These are phyloP conservation scores for Dendrolimus kikuchii DNA, from an alignment of 1,140 invertebrate species.

Conservation along the genomic window DNA sequence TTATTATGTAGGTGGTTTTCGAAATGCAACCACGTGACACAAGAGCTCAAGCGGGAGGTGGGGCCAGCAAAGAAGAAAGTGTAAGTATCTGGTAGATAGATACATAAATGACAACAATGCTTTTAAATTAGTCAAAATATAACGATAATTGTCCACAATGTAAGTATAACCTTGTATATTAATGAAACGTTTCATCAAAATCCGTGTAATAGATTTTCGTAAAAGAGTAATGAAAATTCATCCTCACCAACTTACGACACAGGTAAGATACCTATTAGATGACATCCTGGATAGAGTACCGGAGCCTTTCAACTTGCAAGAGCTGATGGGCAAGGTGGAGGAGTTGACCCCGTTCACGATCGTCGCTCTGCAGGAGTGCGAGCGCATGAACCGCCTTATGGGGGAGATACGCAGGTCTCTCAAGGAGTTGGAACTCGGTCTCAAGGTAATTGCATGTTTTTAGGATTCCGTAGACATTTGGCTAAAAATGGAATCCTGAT, in stretches of 20 bases:
- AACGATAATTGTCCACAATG: no score
- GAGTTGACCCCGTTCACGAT: constrained; percentile 93
- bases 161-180: no score
- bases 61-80: constrained; percentile 86
- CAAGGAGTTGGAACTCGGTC: constrained; percentile 87
- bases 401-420: constrained; percentile 86
- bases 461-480: no score
- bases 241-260: constrained; percentile 16
- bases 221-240: no score
- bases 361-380: constrained; percentile 96
- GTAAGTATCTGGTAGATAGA: constrained; percentile 50
- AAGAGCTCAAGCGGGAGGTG: constrained; percentile 76
- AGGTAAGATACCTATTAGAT: constrained; percentile 87
- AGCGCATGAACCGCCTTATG: constrained; percentile 93
- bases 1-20: constrained; percentile 78
- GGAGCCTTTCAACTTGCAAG: constrained; percentile 89
- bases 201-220: no score
- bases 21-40: constrained; percentile 92
- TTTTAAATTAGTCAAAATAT: no score
- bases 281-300: constrained; percentile 93
- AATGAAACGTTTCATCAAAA: no score
- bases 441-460: constrained; percentile 78
- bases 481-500: neutral
- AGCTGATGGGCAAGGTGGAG: constrained; percentile 90
- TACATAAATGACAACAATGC: no score